Base-by-base conservation (phyloP, 2,888 invertebrate species). In the Eudemis profundana region DNA sequence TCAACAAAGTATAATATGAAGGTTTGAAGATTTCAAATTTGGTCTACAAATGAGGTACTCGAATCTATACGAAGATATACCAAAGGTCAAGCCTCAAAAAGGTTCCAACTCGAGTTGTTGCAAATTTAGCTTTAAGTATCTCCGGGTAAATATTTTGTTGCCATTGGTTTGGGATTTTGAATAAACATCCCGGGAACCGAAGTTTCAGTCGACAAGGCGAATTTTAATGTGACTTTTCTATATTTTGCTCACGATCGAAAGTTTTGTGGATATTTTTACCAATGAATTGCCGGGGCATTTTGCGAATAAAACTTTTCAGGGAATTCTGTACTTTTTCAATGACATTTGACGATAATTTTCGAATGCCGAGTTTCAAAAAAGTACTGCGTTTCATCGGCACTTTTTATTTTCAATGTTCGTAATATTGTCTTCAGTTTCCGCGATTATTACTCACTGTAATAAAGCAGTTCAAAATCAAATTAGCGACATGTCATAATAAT, bases 21-120 rank as follows among this genome's bases (percentile, higher is more conserved):
- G 27, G 7, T 1, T 12, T 10, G 7, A 8, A 12, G 33, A 3
- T 23, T 3, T 49, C 17, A 17, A 50, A 15, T 12, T 29, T 33
- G 8, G 10, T 17, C 29, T 17, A 17, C 49, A 29, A 50, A 47
- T 27, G 27, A 50, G 29, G 15, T 10, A 50, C 60, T 23, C 40
- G 38, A 21, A 27, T 61, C n/a, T n/a, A n/a, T n/a, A n/a, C n/a
- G 19, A 15, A 12, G 19, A 33, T 15, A 15, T 44, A 21, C 2
- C 4, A 61, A 53, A 61, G 61, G 53, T 61, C 51, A 53, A 61
- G 61, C 36, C 36, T n/a, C 4, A 10, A 46, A 61, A 46, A 61
- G 61, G 23, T 53, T 36, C 21, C 17, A 36, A 44, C 51, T 51
- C 10, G 42, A 61, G 12, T 44, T 42, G 42, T 44, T 36, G 36